Base-by-base conservation (phyloP, 2,888 invertebrate genomes). In the Trachelus tabidus region DNA sequence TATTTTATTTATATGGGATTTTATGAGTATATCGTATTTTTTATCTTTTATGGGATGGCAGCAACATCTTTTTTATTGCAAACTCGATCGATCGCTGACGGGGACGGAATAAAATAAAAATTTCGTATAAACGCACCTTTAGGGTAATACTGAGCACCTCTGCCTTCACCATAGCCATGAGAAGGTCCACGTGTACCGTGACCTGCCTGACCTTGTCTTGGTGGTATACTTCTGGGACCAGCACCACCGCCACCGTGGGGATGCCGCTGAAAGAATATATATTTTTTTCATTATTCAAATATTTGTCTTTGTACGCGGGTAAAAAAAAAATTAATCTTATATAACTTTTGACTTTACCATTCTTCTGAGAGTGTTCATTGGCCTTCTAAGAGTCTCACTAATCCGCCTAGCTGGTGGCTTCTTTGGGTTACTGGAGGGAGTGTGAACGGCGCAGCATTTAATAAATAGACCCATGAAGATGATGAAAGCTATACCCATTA, bases 391-490 rank as follows among this genome's bases (percentile, higher is more conserved):
- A 9, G 98, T 98, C 90, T 99, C 98, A 82, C 97, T 97, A 85
- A 99, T 94, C 83, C 98, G 95, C 84, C 98, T 95, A 12, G 99
- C 98, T 0, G 99, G 98, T 77, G 98, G 96, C 87, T 98, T 97
- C 92, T 98, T 98, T 11, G 99, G 99, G 94, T 99, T 99, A 82
- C 98, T 98, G 79, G 98, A 98, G 35, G 99, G 99, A 77, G 99
- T 99, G 92, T 99, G 99, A 76, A 99, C 99, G 40, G 99, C 99
- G 92, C 99, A 99, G 92, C 99, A 98, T 92, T 99, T 99, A 89
- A 99, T 99, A 92, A 99, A 99, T 79, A 98, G 93, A 77, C 98
- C 99, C 99, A 99, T 99, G 89, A 98, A 95, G 86, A 99, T 96
- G 77, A 99, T 95, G 90, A 99, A 96, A 79, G 95, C 96, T 77